These are phyloP conservation scores for Discoglossus pictus DNA, from an alignment of 2,797 vertebrate species.

Conservation along the genomic window DNA sequence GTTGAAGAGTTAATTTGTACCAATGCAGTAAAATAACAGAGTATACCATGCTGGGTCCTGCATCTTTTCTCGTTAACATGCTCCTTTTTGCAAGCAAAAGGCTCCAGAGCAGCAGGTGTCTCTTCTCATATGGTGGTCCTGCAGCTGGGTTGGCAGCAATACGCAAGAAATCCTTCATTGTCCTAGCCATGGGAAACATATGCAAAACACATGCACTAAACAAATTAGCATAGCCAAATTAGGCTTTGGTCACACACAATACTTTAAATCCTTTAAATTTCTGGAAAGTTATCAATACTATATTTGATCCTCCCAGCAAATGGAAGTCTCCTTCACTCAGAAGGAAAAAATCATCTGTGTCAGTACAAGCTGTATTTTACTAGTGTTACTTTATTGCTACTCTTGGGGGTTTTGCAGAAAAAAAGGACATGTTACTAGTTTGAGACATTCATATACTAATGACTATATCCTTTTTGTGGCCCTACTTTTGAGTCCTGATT, in stretches of 20 bases:
- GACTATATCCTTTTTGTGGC: neutral
- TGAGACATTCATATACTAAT: conserved; percentile 7
- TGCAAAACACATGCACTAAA: conserved; percentile 45
- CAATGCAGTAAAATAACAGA: neutral
- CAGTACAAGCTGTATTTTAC: conserved; percentile 2
- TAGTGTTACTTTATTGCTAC: neutral
- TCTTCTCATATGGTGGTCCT: conserved; percentile 45
- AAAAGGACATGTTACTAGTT: neutral
- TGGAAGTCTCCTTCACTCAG: conserved; percentile 20
- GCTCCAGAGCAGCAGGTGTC: conserved; percentile 44
- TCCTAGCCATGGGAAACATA: conserved; percentile 44
- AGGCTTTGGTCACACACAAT: conserved; percentile 47
- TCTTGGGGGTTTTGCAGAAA: neutral
- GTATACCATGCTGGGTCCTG: conserved; percentile 21
- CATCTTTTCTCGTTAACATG: neutral
- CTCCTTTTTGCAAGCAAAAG: conserved; percentile 12
- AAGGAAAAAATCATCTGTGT: conserved; percentile 30
- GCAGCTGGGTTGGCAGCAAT: conserved; percentile 43
- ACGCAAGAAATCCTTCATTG: conserved; percentile 34
- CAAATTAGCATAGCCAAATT: conserved; percentile 51
- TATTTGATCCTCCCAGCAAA: conserved; percentile 30
- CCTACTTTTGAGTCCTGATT: too few relatives aligned
- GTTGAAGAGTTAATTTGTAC: too few relatives aligned
- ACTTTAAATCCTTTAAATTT: conserved; percentile 48
- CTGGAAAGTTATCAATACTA: conserved; percentile 41